phyloP scores from a whole-genome alignment of 2,797 vertebrate genomes.

The Catharus ustulatus region DNA sequence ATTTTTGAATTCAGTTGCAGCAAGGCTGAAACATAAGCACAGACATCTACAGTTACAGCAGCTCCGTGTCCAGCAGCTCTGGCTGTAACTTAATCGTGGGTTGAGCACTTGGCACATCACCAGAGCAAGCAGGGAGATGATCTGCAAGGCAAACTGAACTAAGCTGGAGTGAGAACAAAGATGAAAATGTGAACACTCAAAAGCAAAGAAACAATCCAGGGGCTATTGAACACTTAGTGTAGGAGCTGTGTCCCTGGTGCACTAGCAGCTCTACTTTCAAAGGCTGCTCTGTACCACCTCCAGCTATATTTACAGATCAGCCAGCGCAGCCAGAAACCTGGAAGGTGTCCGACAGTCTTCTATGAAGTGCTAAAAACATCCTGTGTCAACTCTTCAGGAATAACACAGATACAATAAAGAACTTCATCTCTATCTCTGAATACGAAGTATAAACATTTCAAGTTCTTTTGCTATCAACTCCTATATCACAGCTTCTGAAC shows the following conservation, averaged over 20 bases:
- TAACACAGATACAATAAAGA: not conserved
- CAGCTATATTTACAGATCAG: not conserved
- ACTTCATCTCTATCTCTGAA: not conserved
- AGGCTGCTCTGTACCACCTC: not conserved
- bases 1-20: not conserved
- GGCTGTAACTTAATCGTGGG: not conserved
- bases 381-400: not conserved
- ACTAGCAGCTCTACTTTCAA: not conserved
- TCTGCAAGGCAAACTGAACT: not conserved
- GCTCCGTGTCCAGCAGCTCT: not conserved
- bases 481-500: not conserved
- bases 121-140: not conserved
- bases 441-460: not conserved
- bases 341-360: not conserved
- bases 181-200: not conserved
- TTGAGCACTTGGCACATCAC: not conserved
- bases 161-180: not conserved
- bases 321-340: not conserved
- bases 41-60: not conserved
- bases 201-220: not conserved
- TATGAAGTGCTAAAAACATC: not conserved
- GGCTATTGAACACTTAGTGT: not conserved
- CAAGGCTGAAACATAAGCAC: not conserved
- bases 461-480: not conserved
- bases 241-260: not conserved